Percentiles rank a stretch among this genome's conserved stretches.
phyloP scores from a whole-genome alignment of 2,797 vertebrate species.

The Pagetopsis macropterus region DNA sequence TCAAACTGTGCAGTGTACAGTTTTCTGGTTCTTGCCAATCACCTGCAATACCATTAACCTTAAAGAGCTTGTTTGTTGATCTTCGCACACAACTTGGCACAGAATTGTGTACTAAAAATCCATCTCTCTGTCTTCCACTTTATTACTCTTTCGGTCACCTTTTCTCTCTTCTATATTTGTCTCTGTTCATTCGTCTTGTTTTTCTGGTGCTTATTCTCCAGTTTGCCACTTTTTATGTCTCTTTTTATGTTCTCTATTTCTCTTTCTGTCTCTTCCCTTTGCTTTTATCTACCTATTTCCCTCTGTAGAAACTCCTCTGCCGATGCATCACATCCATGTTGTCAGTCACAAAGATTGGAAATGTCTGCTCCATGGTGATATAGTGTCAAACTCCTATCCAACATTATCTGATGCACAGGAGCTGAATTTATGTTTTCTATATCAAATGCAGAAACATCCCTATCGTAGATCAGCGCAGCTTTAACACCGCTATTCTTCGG shows the following conservation, averaged over 20 bases:
- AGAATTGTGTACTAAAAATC: conserved; percentile 28
- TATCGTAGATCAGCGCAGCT: background rate
- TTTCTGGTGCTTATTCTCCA: conserved; percentile 20
- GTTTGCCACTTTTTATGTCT: background rate
- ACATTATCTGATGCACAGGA: background rate
- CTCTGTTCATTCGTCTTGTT: conserved; percentile 33
- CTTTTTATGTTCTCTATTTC: conserved; percentile 17
- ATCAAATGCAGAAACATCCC: conserved; percentile 1
- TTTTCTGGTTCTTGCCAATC: background rate
- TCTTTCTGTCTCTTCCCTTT: conserved; percentile 5
- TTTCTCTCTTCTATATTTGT: conserved; percentile 35
- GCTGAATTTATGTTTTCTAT: conserved; percentile 3
- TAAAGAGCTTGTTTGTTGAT: background rate
- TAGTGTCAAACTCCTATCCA: conserved; percentile 1
- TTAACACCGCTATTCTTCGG: conserved; percentile 5
- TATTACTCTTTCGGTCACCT: conserved; percentile 42
- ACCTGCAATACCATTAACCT: background rate
- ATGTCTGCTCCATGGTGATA: conserved; percentile 6
- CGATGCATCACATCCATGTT: conserved; percentile 18
- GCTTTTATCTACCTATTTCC: background rate
- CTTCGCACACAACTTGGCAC: background rate
- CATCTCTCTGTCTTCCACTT: conserved; percentile 20
- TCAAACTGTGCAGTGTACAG: background rate
- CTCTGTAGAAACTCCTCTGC: conserved; percentile 1
- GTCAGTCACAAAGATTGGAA: conserved; percentile 26